Evolutionary conservation across 2,113 vertebrate species (phyloP), one percentile per base, ranked within the genome.

Genomic region (Daphoenositta chrysoptera): DNA sequence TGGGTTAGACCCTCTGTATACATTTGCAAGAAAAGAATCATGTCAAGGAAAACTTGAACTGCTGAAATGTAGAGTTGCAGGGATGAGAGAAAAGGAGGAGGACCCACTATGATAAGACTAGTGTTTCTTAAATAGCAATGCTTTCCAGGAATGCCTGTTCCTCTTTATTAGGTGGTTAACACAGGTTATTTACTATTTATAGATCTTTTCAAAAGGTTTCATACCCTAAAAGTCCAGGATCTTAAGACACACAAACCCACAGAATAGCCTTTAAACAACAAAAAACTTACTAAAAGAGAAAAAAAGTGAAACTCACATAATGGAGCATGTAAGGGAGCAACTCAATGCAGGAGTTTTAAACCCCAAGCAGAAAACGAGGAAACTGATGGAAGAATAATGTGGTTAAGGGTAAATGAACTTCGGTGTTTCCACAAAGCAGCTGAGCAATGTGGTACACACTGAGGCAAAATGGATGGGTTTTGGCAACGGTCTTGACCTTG

Each of bases 91-190:
- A 81, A 77, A 92, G 44, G 4, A 27, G 14, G 21, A 57, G 22
- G 40, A 53, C 11, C 30, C 7, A 9, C 9, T 50, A 19, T 0
- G 1, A 39, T 1, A 42, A 42, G 12, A 40, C 31, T 6, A 13
- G 3, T 31, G 11, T 40, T 77, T 68, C 37, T 57, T 53, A 61
- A 65, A 44, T 6, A 56, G 30, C 23, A 65, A 4, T 31, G 7
- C 17, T 63, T 73, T 53, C 33, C 9, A 50, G 35, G 15, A 72
- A 50, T 42, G 28, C 17, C 11, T 23, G 9, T 24, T 83, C 28
- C 19, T 60, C 31, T 35, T 61, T 39, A 40, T 18, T 61, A 78
- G 44, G 30, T 26, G 7, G 48, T 37, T 54, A 78, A 40, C 13
- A 40, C 8, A 54, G 54, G 3, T 5, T 42, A 57, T 47, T 58